Base-by-base conservation (phyloP, 2,113 vertebrate genomes). In the Lagopus muta region DNA sequence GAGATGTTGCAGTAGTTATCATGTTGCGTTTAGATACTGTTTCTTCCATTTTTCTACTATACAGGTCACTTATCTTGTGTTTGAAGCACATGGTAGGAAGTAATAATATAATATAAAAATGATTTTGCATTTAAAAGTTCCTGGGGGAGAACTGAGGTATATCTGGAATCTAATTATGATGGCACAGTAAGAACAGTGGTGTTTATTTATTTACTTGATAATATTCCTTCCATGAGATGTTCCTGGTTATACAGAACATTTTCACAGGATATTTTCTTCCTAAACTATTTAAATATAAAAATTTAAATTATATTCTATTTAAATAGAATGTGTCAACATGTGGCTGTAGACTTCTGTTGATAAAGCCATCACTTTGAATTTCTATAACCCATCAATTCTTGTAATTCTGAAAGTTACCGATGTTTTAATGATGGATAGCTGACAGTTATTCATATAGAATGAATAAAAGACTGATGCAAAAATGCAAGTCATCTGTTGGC, bases 101-200 rank as follows among this genome's bases (percentile, higher is more conserved):
- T 21, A 73, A 0, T 57, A n/a, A 27, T 4, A 18, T 2, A 22
- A 13, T 38, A 0, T 36, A 12, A 66, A 74, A 81, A 11, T 52
- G 18, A 40, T 71, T 81, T 70, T 64, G 30, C n/a, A 54, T 81
- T 24, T 66, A 43, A 64, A 93, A 86, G 25, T 61, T 80, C 8
- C 16, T 75, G 13, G 14, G 9, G 13, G 7, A 54, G 10, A 54
- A 15, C 27, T 50, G 30, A 61, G 55, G 10, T 79, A 10, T 75
- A 36, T 12, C 13, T 82, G 32, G 18, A 64, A 55, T 58, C 15
- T 38, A 61, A 9, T 75, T 71, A 40, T 30, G 72, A 72, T 52
- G 25, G 3, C 32, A n/a, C 45, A 11, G 17, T 58, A 54, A 15
- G 13, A 88, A 62, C 38, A 7, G 13, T 57, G 42, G 2, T n/a